These are phyloP conservation scores for zebrafish (Danio rerio) DNA, from an alignment of 2,113 vertebrate species.

Conservation along the genomic window GRCz12tu NC_133181.1:20394001-20394500, in stretches of 20 bases:
- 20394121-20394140: too few relatives aligned
- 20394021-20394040: too few relatives aligned
- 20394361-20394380: constrained; percentile 86
- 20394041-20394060: too few relatives aligned
- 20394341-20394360: constrained; percentile 91
- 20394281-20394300: neutral
- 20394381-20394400: constrained; percentile 91
- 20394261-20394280: neutral
- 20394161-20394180: too few relatives aligned
- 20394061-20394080: too few relatives aligned
- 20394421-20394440: constrained; percentile 81
- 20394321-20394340: constrained; percentile 55
- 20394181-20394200: too few relatives aligned
- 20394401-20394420: constrained; percentile 83
- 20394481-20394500: constrained; percentile 25
- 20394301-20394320: neutral
- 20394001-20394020: too few relatives aligned
- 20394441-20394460: constrained; percentile 79
- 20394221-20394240: too few relatives aligned
- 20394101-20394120: too few relatives aligned
- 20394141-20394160: too few relatives aligned
- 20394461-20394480: constrained; percentile 85
- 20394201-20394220: too few relatives aligned
- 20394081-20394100: too few relatives aligned
- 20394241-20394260: neutral